These are phyloP conservation scores for Egretta garzetta DNA, from an alignment of 2,113 vertebrate species.

Conservation along the genomic window DNA sequence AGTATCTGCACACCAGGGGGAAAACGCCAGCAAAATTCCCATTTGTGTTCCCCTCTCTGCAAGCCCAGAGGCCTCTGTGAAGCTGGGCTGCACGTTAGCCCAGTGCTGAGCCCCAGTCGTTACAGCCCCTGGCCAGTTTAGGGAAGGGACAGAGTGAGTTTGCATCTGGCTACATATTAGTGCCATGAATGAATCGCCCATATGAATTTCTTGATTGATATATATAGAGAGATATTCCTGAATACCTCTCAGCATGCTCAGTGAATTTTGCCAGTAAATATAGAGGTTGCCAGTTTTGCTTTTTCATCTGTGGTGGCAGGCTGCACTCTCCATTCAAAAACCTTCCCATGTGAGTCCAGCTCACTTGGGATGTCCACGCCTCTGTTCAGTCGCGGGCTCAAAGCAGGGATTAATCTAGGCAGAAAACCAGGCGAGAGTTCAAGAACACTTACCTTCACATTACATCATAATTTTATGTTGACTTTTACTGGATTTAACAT, in stretches of 20 bases:
- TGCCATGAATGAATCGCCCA: neutral
- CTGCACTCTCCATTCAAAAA: neutral
- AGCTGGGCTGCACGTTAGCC: too few relatives aligned
- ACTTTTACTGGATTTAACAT: neutral
- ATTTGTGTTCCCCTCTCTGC: neutral
- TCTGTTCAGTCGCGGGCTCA: neutral
- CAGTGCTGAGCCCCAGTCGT: fast-evolving
- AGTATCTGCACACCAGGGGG: neutral
- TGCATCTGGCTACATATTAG: neutral
- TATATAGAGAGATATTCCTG: fast-evolving
- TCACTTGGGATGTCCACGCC: neutral
- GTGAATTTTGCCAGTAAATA: neutral
- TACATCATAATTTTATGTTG: neutral
- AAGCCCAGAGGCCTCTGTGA: neutral
- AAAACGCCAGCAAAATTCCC: neutral
- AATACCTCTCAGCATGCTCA: neutral
- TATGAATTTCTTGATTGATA: neutral
- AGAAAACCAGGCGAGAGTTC: neutral
- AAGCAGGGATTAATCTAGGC: neutral
- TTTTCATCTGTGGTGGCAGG: neutral
- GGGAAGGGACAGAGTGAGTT: neutral
- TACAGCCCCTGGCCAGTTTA: neutral
- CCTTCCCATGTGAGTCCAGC: neutral
- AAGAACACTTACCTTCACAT: neutral
- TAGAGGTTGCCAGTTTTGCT: neutral